Conservation (phyloP, 1,140 invertebrate species). For the Drosophila nigrodunni region DNA sequence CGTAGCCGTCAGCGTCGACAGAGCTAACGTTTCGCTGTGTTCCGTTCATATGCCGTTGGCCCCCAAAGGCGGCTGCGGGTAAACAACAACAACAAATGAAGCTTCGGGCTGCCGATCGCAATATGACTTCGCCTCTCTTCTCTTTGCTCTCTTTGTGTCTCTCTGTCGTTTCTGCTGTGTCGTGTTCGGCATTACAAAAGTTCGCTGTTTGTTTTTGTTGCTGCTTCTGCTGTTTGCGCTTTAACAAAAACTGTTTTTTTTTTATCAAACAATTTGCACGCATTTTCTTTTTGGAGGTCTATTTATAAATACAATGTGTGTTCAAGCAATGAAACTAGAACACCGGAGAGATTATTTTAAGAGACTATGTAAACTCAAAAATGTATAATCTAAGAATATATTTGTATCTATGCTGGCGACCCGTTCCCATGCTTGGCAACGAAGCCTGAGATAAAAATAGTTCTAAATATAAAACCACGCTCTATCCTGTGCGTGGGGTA, state of each 20-base stretch:
- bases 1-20: conserved; percentile 41
- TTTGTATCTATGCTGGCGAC: no score
- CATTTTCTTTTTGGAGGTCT: conserved; percentile 33
- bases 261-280: conserved; percentile 43
- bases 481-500: no score
- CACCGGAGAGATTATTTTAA: no score
- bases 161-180: background rate
- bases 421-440: no score
- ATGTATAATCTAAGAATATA: no score
- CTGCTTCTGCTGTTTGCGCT: conserved; percentile 5
- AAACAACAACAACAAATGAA: conserved; percentile 44
- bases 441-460: no score
- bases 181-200: conserved; percentile 28
- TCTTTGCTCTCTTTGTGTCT: conserved; percentile 22
- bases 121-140: conserved; percentile 10
- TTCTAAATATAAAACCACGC: no score
- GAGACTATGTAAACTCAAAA: no score
- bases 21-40: conserved; percentile 41
- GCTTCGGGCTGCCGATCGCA: conserved; percentile 35
- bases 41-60: conserved; percentile 65
- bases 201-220: conserved; percentile 8
- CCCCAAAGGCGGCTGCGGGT: conserved; percentile 60
- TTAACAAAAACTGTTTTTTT: conserved; percentile 12
- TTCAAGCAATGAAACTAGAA: no score
- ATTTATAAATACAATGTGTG: conserved; percentile 32